phyloP scores from a whole-genome alignment of 2,113 vertebrate genomes.

The Sturnus vulgaris region DNA sequence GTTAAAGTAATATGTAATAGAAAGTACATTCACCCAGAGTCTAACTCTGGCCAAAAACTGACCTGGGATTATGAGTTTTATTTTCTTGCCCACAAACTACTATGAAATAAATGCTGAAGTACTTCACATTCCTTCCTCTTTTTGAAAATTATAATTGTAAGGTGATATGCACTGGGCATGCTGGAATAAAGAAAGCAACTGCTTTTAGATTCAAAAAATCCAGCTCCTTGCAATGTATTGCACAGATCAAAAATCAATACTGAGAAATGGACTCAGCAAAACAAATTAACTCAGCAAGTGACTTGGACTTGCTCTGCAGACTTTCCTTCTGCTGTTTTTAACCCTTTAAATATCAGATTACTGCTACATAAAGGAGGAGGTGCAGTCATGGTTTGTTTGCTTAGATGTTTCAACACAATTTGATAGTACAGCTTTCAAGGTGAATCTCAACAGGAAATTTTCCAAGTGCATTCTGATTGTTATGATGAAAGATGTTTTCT shows the following conservation, averaged over 20 bases:
- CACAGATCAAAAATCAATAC: slow-evolving; percentile 81
- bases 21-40: neutral
- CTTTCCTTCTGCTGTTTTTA: slow-evolving; percentile 28
- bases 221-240: slow-evolving; percentile 54
- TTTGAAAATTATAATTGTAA: neutral
- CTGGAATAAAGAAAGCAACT: slow-evolving; percentile 60
- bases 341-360: slow-evolving; percentile 11
- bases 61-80: neutral
- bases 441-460: neutral
- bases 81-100: neutral
- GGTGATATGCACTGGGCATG: neutral
- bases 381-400: neutral
- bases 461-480: neutral
- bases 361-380: neutral
- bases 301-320: slow-evolving; percentile 55
- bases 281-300: slow-evolving; percentile 73
- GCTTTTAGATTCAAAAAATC: slow-evolving; percentile 67
- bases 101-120: neutral
- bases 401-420: neutral
- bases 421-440: neutral
- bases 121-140: neutral
- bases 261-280: slow-evolving; percentile 73
- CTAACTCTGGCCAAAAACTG: neutral
- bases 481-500: neutral
- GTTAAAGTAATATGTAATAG: neutral